Conservation (phyloP, 2,113 vertebrate genomes). For the Canis aureus region DNA sequence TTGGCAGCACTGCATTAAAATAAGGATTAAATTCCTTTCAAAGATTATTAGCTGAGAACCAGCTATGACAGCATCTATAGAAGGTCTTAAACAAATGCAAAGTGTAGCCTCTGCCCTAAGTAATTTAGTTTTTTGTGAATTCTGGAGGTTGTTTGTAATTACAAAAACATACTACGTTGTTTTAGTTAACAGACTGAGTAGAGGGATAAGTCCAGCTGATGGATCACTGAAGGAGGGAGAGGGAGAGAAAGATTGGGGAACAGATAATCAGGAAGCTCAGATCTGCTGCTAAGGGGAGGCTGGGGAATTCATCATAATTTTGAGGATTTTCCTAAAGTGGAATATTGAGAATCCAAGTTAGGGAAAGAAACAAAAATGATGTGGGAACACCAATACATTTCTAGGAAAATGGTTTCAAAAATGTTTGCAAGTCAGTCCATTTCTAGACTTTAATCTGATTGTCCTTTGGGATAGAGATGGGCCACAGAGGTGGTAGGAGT, state of each 20-base stretch:
- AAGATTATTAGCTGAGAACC: neutral
- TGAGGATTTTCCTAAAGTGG: neutral
- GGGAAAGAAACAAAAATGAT: neutral
- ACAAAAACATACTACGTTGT: neutral
- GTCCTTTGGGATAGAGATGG: neutral
- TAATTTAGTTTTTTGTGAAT: constrained; percentile 35
- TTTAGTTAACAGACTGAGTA: neutral
- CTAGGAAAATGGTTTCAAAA: neutral
- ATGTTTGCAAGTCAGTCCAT: neutral
- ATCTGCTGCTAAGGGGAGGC: neutral
- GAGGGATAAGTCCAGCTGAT: neutral
- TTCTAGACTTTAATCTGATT: neutral
- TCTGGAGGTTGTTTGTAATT: neutral
- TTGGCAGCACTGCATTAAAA: neutral
- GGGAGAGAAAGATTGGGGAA: neutral
- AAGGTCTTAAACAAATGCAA: neutral
- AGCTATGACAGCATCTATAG: neutral
- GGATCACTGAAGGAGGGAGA: neutral
- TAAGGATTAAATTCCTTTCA: neutral
- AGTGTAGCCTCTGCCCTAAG: neutral
- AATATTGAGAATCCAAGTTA: neutral
- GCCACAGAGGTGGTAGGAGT: neutral
- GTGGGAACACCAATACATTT: neutral
- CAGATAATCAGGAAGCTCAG: neutral
- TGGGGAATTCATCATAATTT: neutral